Evolutionary conservation across 1,140 invertebrate species (phyloP).

Genomic region (Drosophila hydei): DNA sequence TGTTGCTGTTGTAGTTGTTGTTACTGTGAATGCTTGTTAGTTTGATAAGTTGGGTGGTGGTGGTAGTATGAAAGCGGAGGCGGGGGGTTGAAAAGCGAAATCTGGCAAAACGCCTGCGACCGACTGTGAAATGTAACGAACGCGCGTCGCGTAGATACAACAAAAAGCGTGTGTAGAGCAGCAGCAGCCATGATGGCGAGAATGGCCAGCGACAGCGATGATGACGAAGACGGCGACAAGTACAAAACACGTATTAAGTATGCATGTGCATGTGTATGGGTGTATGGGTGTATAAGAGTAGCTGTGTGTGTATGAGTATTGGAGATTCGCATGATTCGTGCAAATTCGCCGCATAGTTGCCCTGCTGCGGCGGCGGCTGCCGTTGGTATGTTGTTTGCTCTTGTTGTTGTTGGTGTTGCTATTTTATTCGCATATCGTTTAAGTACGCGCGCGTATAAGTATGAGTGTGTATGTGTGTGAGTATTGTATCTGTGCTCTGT

Average conservation of each 20-base stretch:
- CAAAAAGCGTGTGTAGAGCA: conserved; percentile 31
- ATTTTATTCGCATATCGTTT: conserved; percentile 79
- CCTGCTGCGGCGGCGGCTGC: conserved; percentile 40
- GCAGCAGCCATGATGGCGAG: conserved; percentile 53
- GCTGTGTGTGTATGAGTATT: conserved; percentile 44
- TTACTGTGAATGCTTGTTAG: conserved; percentile 12
- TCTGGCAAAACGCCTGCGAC: conserved; percentile 42
- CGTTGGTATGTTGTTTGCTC: conserved; percentile 47
- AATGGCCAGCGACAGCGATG: conserved; percentile 48
- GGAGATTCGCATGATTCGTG: conserved; percentile 81
- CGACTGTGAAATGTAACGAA: conserved; percentile 44
- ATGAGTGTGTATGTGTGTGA: conserved; percentile 30
- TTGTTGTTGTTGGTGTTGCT: conserved; percentile 58
- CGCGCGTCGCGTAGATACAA: conserved; percentile 47
- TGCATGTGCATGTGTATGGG: conserved; percentile 39
- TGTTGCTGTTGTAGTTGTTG: conserved; percentile 9
- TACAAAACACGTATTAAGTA: conserved; percentile 80
- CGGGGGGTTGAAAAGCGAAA: conserved; percentile 43
- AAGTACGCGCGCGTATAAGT: conserved; percentile 21
- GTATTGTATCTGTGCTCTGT: conserved; percentile 32
- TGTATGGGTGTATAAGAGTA: conserved; percentile 7
- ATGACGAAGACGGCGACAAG: conserved; percentile 67
- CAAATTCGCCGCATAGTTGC: conserved; percentile 81
- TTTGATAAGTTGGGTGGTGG: conserved; percentile 15
- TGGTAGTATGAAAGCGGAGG: background rate